Evolutionary conservation across 2,888 invertebrate genomes (phyloP).

Genomic region (Temnothorax ravouxi): DNA sequence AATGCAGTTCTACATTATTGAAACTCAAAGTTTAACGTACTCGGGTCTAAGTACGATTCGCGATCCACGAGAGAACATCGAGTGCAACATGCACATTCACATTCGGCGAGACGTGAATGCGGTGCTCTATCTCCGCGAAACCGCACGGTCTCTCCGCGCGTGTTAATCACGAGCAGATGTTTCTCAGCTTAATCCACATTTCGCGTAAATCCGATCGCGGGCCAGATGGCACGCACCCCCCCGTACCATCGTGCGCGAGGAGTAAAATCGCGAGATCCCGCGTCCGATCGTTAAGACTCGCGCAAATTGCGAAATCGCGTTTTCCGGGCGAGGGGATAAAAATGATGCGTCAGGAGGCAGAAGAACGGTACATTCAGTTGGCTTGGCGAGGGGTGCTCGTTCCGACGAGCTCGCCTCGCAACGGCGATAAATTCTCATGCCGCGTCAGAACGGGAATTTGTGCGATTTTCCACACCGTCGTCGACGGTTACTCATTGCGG

Average conservation of each 20-base stretch:
- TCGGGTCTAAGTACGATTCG: not conserved
- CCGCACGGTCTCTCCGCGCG: not conserved
- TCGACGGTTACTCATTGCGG: not conserved
- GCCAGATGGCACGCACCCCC: not conserved
- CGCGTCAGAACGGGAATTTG: not conserved
- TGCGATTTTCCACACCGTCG: not conserved
- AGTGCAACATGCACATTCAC: not conserved
- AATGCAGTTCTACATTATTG: not conserved
- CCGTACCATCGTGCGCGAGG: no score
- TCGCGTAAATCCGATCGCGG: not conserved
- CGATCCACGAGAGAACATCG: no score
- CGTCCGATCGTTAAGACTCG: not conserved
- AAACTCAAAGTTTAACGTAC: not conserved
- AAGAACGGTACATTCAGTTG: not conserved
- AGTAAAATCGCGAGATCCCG: not conserved
- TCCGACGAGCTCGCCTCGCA: not conserved
- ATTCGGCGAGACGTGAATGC: not conserved
- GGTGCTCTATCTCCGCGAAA: not conserved
- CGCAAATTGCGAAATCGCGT: not conserved
- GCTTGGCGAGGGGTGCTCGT: not conserved
- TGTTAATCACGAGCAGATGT: conserved; percentile 37
- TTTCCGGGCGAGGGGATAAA: not conserved
- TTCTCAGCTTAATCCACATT: not conserved
- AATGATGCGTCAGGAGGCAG: not conserved
- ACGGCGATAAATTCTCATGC: not conserved